phyloP scores from a whole-genome alignment of 2,888 invertebrate species.

The Noctua comes region DNA sequence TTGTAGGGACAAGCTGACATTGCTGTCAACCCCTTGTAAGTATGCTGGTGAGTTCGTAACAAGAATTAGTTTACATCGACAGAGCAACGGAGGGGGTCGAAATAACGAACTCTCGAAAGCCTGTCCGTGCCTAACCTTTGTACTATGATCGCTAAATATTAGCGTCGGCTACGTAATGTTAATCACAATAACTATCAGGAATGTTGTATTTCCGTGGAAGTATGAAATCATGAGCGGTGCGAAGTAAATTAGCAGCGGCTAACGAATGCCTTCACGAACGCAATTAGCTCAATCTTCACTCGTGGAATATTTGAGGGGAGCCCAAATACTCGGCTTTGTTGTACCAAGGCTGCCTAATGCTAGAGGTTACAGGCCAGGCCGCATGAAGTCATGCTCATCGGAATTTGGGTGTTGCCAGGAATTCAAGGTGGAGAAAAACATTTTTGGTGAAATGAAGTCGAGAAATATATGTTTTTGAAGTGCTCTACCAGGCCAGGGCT shows the following conservation, averaged over 20 bases:
- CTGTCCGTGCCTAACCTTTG: not conserved
- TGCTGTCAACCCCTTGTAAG: not conserved
- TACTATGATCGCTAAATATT: not conserved
- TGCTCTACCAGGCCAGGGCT: too few species aligned
- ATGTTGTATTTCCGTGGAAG: slow-evolving; percentile 49
- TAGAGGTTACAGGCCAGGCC: not conserved
- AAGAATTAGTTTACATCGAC: not conserved
- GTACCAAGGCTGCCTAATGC: slow-evolving; percentile 43
- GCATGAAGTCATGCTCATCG: slow-evolving; percentile 7
- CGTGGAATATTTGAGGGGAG: slow-evolving; percentile 56
- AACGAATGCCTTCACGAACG: slow-evolving; percentile 58
- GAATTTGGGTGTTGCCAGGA: not conserved
- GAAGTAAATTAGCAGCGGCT: slow-evolving; percentile 57
- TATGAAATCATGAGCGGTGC: slow-evolving; percentile 57
- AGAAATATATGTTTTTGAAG: not conserved
- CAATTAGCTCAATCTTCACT: slow-evolving; percentile 60
- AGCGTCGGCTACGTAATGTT: not conserved
- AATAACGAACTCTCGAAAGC: not conserved
- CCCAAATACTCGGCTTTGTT: slow-evolving; percentile 36
- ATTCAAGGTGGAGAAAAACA: not conserved
- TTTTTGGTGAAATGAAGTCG: not conserved
- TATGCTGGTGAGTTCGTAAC: not conserved
- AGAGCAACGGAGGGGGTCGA: not conserved
- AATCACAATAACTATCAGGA: slow-evolving; percentile 31
- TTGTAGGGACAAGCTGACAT: not conserved